Evolutionary conservation across 2,113 vertebrate species (phyloP), one percentile per base, ranked within the genome.

Genomic region (Tylochromis polylepis): DNA sequence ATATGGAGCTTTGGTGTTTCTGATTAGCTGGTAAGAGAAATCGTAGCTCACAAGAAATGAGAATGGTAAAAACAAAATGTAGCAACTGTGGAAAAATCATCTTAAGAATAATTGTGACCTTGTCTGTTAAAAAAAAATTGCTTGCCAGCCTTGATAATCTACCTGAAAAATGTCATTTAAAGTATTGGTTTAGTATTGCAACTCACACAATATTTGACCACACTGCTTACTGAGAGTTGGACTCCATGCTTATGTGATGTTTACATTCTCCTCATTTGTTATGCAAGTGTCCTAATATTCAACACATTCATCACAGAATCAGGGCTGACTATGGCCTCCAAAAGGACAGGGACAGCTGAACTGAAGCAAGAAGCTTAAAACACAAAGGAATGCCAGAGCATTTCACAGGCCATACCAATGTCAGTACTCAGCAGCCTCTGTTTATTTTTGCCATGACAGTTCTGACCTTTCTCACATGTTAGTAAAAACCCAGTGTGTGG

Each of bases 261-360:
- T 87, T 84, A 58, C 67, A 15, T 65, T 53, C 11, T 18, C 20
- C 59, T 59, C 60, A 8, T 65, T 11, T 1, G 27, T 87, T 83
- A 87, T 65, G n/a, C 62, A 70, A 88, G 49, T 34, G 34, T 36
- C 51, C 38, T 46, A 16, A 81, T 75, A 81, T 79, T 49, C 81
- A 36, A 24, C 16, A 29, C 89, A 82, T 91, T 60, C 18, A 88
- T 91, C 89, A 82, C 46, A 77, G 2, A 27, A n/a, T n/a, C 72
- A n/a, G 72, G 36, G 79, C 27, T 3, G 56, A 27, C 67, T 4
- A 67, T 58, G 91, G 84, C 88, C 91, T 93, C 86, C 79, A 83
- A 82, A 60, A n/a, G 5, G 87, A 91, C 72, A 29, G 56, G 59
- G 20, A 10, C 36, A 5, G 22, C 56, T 24, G 56, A n/a, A 34